phyloP scores from a whole-genome alignment of 1,140 invertebrate species.

The Microvelia longipes region DNA sequence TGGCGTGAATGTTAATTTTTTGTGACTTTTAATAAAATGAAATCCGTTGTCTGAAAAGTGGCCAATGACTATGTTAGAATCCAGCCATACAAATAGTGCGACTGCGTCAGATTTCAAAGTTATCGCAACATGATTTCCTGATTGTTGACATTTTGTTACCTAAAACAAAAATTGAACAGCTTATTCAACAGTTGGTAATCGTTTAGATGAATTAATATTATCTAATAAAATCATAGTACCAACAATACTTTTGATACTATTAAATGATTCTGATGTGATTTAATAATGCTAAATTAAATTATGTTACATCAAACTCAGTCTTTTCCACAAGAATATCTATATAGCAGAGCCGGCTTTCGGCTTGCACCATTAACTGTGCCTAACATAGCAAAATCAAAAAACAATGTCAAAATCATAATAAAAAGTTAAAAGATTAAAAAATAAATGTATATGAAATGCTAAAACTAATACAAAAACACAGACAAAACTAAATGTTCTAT shows the following conservation, averaged over 20 bases:
- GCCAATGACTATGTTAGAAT: constrained; percentile 31
- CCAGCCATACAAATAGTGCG: constrained; percentile 49
- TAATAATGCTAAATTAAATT: constrained; percentile 3
- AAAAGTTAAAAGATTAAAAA: no score
- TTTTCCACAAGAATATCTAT: not conserved
- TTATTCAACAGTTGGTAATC: not conserved
- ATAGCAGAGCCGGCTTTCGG: no score
- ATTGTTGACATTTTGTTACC: not conserved
- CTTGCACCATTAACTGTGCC: no score
- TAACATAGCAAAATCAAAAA: no score
- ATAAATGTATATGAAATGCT: no score
- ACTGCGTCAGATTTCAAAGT: constrained; percentile 32
- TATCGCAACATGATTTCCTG: constrained; percentile 3
- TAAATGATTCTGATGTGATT: not conserved
- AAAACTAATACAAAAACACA: no score
- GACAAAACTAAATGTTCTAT: no score
- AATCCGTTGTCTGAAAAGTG: constrained; percentile 52
- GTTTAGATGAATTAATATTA: constrained; percentile 11
- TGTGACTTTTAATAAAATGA: constrained; percentile 9
- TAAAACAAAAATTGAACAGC: not conserved
- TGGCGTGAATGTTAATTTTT: not conserved
- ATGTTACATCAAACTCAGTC: constrained; percentile 5
- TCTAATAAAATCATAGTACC: constrained; percentile 21
- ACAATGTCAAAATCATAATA: no score
- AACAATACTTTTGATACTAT: not conserved